phyloP scores from a whole-genome alignment of 2,888 invertebrate species.

The Geophilus truncorum region DNA sequence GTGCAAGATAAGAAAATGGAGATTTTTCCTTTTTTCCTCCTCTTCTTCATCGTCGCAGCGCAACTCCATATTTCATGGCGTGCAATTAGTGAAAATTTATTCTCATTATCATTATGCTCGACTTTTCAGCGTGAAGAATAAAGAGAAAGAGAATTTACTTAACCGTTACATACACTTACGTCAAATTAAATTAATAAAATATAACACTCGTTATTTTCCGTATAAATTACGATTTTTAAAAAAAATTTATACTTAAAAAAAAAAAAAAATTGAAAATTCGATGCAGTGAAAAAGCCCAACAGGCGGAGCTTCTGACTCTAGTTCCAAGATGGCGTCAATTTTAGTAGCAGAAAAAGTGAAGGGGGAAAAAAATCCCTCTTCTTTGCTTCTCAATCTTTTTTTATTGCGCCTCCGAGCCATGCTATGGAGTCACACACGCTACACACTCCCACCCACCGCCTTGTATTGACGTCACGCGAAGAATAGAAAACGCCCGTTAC shows the following conservation, averaged over 20 bases:
- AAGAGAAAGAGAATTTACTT: background rate
- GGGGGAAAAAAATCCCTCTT: background rate
- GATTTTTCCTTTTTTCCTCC: background rate
- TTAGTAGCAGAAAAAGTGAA: background rate
- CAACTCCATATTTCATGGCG: slow-evolving; percentile 17
- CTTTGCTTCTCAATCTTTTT: background rate
- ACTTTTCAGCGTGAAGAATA: background rate
- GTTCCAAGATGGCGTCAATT: background rate
- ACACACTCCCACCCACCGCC: background rate
- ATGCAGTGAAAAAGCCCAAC: background rate
- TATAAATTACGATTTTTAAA: background rate
- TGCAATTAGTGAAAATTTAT: slow-evolving; percentile 29
- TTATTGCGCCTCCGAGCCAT: background rate
- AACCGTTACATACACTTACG: background rate
- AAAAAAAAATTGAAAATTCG: too few relatives aligned
- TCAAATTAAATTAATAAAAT: background rate
- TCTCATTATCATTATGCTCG: slow-evolving; percentile 29
- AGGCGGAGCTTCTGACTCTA: background rate
- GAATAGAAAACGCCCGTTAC: background rate
- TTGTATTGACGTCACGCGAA: background rate
- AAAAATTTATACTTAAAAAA: background rate
- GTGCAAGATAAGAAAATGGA: background rate
- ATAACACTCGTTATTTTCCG: background rate
- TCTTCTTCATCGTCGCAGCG: too few relatives aligned
- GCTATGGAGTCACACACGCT: background rate